These are phyloP conservation scores for Poeciliopsis occidentalis DNA, from an alignment of 2,113 vertebrate species.

Conservation along the genomic window DNA sequence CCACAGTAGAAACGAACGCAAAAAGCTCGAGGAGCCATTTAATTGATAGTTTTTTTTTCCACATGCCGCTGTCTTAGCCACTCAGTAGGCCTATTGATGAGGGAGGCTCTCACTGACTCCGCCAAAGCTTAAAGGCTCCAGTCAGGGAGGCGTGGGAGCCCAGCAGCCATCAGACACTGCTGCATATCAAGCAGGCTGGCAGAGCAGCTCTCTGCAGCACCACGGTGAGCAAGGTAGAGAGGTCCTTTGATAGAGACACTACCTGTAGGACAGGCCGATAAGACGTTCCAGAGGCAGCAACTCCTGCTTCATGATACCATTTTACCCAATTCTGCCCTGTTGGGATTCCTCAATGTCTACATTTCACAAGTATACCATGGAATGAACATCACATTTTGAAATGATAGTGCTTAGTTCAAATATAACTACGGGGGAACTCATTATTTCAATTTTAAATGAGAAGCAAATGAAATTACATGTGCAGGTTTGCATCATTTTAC, in stretches of 20 bases:
- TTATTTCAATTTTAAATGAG: constrained; percentile 4
- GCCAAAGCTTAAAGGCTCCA: constrained; percentile 68
- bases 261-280: constrained; percentile 57
- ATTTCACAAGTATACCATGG: constrained; percentile 27
- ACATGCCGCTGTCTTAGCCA: constrained; percentile 60
- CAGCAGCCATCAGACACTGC: constrained; percentile 61
- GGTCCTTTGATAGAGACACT: constrained; percentile 63
- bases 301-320: constrained; percentile 50
- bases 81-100: constrained; percentile 72
- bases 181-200: constrained; percentile 76
- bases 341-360: constrained; percentile 40
- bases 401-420: constrained; percentile 1
- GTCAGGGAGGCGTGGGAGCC: constrained; percentile 69
- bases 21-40: constrained; percentile 59
- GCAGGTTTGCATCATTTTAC: not conserved
- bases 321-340: constrained; percentile 42
- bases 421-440: not conserved
- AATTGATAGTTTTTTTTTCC: constrained; percentile 66
- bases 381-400: constrained; percentile 29
- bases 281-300: constrained; percentile 52
- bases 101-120: constrained; percentile 57
- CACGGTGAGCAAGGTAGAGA: constrained; percentile 54
- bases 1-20: constrained; percentile 33
- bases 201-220: constrained; percentile 56
- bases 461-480: not conserved